Base-by-base conservation (phyloP, 1,140 invertebrate genomes). In the Neodiprion lecontei region DNA sequence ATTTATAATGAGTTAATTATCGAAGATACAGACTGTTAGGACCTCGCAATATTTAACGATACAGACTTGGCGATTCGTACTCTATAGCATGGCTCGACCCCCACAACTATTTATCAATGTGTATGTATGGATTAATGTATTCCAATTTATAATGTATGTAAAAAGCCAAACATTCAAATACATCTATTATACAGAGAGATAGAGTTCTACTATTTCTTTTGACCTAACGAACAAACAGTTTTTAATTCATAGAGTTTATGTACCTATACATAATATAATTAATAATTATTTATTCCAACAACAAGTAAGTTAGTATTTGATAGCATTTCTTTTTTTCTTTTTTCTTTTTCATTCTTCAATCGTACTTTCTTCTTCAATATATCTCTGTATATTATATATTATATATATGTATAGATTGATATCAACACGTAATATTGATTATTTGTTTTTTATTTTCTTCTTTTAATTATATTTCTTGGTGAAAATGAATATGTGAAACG, bases 131-230 rank as follows among this genome's bases (percentile, higher is more conserved):
- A 14, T 61, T 61, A 7, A 17, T 61, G 11, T 14, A 61, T 12
- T 8, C 53, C 4, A 61, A 61, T 61, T 61, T 61, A 9, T 40
- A 40, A 40, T 40, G 12, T 49, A 53, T 75, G 21, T 50, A 40
- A 75, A 73, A 82, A 81, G 81, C 79, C 81, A 80, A 81, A 83
- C 79, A 83, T 82, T 82, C 80, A 81, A 79, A 83, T 79, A 81
- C 82, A 77, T 80, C 77, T 83, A 40, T 40, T 40, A 83, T 81
- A 83, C 79, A 79, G 79, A 81, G 80, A 82, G 79, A 82, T 82
- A 83, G 81, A 83, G 80, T 77, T 78, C 76, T 75, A 74, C 77
- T 82, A 80, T 81, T 80, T 74, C 72, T 70, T 81, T 40, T 82
- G 72, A 76, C 74, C 81, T 82, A 83, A 83, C 80, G 81, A 83